A percentile compares a stretch with the other conserved stretches of the same genome.
phyloP scores from a whole-genome alignment of 2,113 vertebrate genomes.

The Coreoperca whiteheadi region DNA sequence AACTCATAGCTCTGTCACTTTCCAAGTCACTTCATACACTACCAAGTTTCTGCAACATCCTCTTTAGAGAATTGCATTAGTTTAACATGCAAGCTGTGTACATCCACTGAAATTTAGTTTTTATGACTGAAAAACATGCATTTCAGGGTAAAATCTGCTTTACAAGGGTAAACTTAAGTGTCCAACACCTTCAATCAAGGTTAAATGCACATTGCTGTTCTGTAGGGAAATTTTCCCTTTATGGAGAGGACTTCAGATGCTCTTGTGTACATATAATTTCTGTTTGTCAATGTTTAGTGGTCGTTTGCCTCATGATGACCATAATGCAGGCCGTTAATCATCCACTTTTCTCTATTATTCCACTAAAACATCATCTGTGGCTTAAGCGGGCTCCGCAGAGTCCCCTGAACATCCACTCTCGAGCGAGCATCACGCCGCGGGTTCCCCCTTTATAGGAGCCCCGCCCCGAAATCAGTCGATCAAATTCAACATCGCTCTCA shows the following conservation, averaged over 20 bases:
- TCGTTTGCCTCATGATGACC: not conserved
- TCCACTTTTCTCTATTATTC: not conserved
- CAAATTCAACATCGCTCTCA: slow-evolving; percentile 81
- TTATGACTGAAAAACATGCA: not conserved
- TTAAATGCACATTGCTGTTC: not conserved
- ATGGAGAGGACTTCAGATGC: not conserved
- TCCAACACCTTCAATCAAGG: not conserved
- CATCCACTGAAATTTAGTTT: not conserved
- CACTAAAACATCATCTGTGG: slow-evolving; percentile 9
- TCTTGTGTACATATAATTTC: not conserved
- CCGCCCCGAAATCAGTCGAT: slow-evolving; percentile 89
- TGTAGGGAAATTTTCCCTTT: not conserved
- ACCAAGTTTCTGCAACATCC: not conserved
- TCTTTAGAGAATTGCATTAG: not conserved
- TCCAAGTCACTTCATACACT: not conserved
- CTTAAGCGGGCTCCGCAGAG: not conserved
- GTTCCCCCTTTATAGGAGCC: slow-evolving; percentile 75
- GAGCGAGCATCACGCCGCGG: not conserved
- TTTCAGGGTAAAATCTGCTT: not conserved
- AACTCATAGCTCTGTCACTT: slow-evolving; percentile 2
- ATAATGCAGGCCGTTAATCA: slow-evolving; percentile 28
- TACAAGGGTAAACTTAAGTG: no score
- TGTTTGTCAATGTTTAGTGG: slow-evolving; percentile 16
- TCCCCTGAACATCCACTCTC: not conserved
- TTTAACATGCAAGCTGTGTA: not conserved